Base-by-base conservation (phyloP, 1,140 invertebrate species). In the Aphidius gifuensis region DNA sequence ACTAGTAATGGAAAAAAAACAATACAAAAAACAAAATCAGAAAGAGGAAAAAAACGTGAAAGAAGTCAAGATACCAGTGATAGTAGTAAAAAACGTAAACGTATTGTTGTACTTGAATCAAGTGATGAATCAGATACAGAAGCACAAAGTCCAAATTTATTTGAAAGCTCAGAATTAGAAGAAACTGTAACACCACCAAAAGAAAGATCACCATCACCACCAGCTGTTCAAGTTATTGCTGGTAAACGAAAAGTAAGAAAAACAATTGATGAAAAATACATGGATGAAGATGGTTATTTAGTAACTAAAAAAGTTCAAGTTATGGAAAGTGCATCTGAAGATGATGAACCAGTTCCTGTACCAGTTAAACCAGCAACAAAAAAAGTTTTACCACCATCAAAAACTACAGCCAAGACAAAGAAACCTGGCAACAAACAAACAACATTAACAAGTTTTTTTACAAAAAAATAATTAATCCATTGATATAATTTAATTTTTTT, bases 281-380 rank as follows among this genome's bases (percentile, higher is more conserved):
- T 73, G 32, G 79, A 76, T 51, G 72, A 80, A 32, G 75, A 79
- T 66, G 80, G 79, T 6, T 82, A 60, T 55, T 49, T 81, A 46
- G 68, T 80, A 4, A 81, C 77, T 2, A 77, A 74, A 56, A 79
- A 79, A 58, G 70, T 71, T 9, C 69, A 73, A 9, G 67, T 79
- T 40, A 73, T 74, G 45, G 76, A 79, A 66, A 76, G 73, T 63
- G 70, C 70, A 57, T 74, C 74, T 0, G 77, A 77, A 8, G 70
- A 76, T 49, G 75, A 72, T 6, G 57, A 70, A 55, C 60, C 64
- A 6, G 43, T 44, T 56, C 23, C 23, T 32, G 23, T 32, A 32
- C 23, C 23, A 32, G 23, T 32, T 32, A 32, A 32, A 32, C 23
- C 23, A 32, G 2, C 23, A 32, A 32, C 23, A 3, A 32, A 32